These are phyloP conservation scores for Cataglyphis hispanica DNA, from an alignment of 1,140 invertebrate genomes.

Conservation along the genomic window DNA sequence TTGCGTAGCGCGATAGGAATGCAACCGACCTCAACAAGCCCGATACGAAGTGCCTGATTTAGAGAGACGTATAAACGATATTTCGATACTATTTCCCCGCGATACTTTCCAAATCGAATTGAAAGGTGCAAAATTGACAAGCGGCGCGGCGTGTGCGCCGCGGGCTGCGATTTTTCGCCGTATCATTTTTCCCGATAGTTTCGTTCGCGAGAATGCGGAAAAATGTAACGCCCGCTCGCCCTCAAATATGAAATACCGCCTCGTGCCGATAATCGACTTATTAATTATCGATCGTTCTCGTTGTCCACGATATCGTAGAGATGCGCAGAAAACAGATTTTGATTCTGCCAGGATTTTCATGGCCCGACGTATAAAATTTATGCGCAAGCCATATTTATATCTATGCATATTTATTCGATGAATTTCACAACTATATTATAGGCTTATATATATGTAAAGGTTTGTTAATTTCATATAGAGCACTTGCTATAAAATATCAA, in stretches of 20 bases:
- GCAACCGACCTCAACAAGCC: conserved; percentile 75
- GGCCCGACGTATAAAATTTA: conserved; percentile 38
- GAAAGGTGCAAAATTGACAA: conserved; percentile 68
- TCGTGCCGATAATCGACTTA: conserved; percentile 61
- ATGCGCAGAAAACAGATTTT: conserved; percentile 58
- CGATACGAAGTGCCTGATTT: conserved; percentile 75
- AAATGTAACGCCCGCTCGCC: conserved; percentile 61
- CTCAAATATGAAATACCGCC: conserved; percentile 61
- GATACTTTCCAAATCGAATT: conserved; percentile 68
- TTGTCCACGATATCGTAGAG: conserved; percentile 55
- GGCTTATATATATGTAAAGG: conserved; percentile 1
- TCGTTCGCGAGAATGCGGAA: conserved; percentile 55
- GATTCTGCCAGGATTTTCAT: conserved; percentile 23
- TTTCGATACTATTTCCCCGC: conserved; percentile 73
- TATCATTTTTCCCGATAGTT: conserved; percentile 63
- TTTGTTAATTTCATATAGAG: conserved; percentile 33
- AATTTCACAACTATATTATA: conserved; percentile 54
- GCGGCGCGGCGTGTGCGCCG: conserved; percentile 50
- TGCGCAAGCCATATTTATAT: conserved; percentile 56
- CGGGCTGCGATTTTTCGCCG: conserved; percentile 59
- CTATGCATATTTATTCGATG: conserved; percentile 62
- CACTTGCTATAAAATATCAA: conserved; percentile 26
- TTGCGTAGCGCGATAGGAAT: conserved; percentile 75
- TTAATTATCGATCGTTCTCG: conserved; percentile 62
- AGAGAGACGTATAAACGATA: conserved; percentile 77